phyloP scores from a whole-genome alignment of 2,888 invertebrate species.

The Orthonychiurus folsomi region DNA sequence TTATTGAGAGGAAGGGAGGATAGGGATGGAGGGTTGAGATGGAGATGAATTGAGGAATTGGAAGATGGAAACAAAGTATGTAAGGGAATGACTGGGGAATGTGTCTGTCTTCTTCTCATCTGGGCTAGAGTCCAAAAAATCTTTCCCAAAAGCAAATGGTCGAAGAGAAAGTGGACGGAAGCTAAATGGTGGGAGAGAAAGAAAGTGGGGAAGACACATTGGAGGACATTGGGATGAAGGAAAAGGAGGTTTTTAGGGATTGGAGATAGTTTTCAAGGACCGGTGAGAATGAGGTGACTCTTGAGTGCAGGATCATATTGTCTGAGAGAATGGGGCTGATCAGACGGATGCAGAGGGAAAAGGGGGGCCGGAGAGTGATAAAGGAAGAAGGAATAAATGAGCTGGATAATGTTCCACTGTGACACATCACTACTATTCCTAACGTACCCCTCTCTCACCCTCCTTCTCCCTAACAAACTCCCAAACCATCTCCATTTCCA shows the following conservation, averaged over 20 bases:
- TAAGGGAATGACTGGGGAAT: background rate
- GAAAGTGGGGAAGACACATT: background rate
- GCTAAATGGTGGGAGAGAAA: background rate
- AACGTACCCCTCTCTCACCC: background rate
- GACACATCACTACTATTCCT: slow-evolving; percentile 18
- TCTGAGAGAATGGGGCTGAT: slow-evolving; percentile 22
- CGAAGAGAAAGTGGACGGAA: background rate
- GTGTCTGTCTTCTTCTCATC: background rate
- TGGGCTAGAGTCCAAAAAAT: too few relatives aligned
- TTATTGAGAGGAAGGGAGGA: background rate
- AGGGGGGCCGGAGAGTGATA: slow-evolving; percentile 18
- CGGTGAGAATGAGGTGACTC: background rate
- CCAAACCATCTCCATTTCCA: background rate
- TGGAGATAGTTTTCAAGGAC: background rate
- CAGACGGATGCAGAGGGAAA: slow-evolving; percentile 18
- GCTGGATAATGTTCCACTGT: slow-evolving; percentile 27
- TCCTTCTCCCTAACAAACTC: background rate
- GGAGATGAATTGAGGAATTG: slow-evolving; percentile 9
- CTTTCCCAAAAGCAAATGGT: too few relatives aligned
- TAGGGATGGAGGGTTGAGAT: background rate
- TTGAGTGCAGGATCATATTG: slow-evolving; percentile 17
- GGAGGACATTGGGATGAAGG: too few relatives aligned
- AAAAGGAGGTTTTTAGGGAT: too few relatives aligned
- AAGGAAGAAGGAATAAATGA: slow-evolving; percentile 28
- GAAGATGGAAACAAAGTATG: background rate